Base-by-base conservation (phyloP, 2,797 vertebrate species). In the Tadarida brasiliensis region DNA sequence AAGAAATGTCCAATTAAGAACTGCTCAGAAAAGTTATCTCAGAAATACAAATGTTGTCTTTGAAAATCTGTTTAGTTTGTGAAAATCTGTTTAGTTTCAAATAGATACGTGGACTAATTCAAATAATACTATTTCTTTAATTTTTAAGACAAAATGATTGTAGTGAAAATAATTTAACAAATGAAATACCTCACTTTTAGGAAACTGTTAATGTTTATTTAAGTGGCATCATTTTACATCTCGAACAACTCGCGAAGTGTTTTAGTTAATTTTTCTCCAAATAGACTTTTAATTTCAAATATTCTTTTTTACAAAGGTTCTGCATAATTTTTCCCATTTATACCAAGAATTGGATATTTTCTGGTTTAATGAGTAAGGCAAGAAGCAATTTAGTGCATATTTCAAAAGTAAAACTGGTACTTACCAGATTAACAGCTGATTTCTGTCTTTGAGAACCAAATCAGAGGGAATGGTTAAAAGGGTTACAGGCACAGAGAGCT, bases 41-140 rank as follows among this genome's bases (percentile, higher is more conserved):
- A 61, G 87, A 76, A 87, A 87, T 83, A n/a, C 15, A n/a, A 77
- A 63, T 35, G 15, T 39, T 80, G 9, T 67, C 63, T 83, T 19
- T 35, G 30, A 73, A 90, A 71, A 68, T 78, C 35, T 57, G 30
- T 87, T 89, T 51, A 57, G 22, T 84, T 73, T 94, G 3, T 57
- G 61, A 39, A 90, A 81, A n/a, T n/a, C n/a, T n/a, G n/a, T n/a
- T n/a, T 6, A 93, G 39, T 11, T 26, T 59, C 14, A 87, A 35
- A 70, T 88, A 24, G 2, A 35, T 63, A 57, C 16, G 28, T 1
- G 2, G 24, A 10, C 6, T 35, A 88, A 63, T 71, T 78, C 11
- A 95, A 94, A 91, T 84, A 83, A 83, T 73, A 85, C 15, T 86
- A 61, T 59, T 88, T 89, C 35, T 51, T 54, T 78, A 82, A 44